These are phyloP conservation scores for Zonotrichia leucophrys DNA, from an alignment of 2,113 vertebrate species.

Conservation along the genomic window DNA sequence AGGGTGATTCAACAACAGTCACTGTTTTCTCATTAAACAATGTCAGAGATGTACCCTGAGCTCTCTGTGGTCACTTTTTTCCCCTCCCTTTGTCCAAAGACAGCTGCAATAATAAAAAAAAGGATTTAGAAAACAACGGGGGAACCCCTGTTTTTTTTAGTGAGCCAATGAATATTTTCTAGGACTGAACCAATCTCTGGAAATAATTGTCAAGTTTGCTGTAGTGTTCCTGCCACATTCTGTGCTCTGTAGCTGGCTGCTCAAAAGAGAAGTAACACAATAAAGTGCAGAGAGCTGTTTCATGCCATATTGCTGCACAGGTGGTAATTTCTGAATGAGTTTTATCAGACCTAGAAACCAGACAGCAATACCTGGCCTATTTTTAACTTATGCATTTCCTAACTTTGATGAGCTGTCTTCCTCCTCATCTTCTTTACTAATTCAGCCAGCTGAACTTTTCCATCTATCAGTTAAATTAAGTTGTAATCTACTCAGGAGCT, in stretches of 20 bases:
- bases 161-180: neutral
- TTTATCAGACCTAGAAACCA: neutral
- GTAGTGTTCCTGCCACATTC: neutral
- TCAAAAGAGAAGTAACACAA: neutral
- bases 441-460: neutral
- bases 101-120: slow-evolving; percentile 62
- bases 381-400: neutral
- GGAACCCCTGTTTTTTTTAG: neutral
- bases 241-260: neutral
- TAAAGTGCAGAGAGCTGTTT: neutral
- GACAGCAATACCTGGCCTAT: neutral
- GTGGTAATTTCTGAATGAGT: neutral
- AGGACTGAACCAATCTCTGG: slow-evolving; percentile 24
- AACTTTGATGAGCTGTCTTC: neutral
- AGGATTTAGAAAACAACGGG: slow-evolving; percentile 28
- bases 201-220: slow-evolving; percentile 4
- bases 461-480: neutral
- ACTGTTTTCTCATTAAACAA: slow-evolving; percentile 39
- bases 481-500: slow-evolving; percentile 7
- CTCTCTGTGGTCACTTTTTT: neutral
- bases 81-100: slow-evolving; percentile 17
- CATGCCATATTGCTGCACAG: neutral
- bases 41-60: slow-evolving; percentile 1
- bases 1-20: neutral
- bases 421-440: neutral